Evolutionary conservation across 2,113 vertebrate species (phyloP), one percentile per base, ranked within the genome.

Genomic region (Lasiurus borealis): DNA sequence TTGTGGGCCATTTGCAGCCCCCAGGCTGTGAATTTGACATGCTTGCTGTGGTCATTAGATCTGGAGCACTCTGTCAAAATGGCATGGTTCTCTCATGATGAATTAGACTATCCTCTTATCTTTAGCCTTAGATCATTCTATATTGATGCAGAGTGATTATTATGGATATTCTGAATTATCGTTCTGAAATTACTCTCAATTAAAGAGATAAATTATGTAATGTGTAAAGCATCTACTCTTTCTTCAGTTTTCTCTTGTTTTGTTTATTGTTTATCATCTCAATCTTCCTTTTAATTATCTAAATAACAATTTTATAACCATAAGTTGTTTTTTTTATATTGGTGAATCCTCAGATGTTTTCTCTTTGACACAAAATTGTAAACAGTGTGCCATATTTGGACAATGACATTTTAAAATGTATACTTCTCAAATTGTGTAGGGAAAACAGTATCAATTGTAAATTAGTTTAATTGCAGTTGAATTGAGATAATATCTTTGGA

Each of bases 161-260:
- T 46, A 81, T 25, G 80, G n/a, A 71, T 52, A 87, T 18, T 80
- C 75, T 29, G 3, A 91, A 76, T 14, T 57, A 52, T 48, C 16
- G 36, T 62, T 81, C 40, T 86, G 44, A 92, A 93, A 83, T 46
- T 91, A 34, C 93, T 21, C n/a, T 80, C 57, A 44, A 29, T 77
- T 66, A 31, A 64, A 46, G 34, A 85, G 5, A 85, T 15, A 62
- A 88, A 77, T 77, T 64, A 85, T 15, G 54, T 29, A 92, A 29
- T 10, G 5, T 12, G 40, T 44, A 34, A 6, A 57, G 25, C 52
- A 50, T 48, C 18, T 75, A 93, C 46, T 85, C 1, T 29, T 88
- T 44, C 52, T 88, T 54, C 25, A 72, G 13, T 66, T 86, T 62
- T 88, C 85, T 59, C n/a, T 46, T 59, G 18, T 21, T 85, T 82